Evolutionary conservation across 2,888 invertebrate genomes (phyloP), one percentile per base, ranked within the genome.

Genomic region (Ceriagrion tenellum): DNA sequence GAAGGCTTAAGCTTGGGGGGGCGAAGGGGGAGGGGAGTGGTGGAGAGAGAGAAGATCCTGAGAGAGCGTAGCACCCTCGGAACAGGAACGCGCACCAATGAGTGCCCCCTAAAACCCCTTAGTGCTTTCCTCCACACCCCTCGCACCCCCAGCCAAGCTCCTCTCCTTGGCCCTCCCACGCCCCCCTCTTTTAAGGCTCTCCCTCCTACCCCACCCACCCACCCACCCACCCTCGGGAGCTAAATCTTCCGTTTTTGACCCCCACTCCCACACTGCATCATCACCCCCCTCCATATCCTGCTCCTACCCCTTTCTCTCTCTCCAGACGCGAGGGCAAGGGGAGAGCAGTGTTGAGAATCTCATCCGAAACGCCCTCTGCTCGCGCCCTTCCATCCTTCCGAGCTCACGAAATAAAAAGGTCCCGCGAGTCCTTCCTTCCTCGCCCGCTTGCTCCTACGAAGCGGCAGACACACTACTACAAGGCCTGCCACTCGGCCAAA

Each of bases 51-150:
- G 47, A 47, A 8, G 8, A 93, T 69, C 69, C 69, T 69, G 69
- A 47, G 91, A 93, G 93, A 63, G 93, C 81, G 81, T 35, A 81
- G 81, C 93, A 93, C 93, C 93, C 93, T 93, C 93, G 69, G 63
- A 93, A 93, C 93, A 93, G 63, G 93, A 59, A 47, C 63, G 93
- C 93, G 93, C 93, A 93, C 93, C 93, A 63, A 93, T 93, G 93
- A 93, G 93, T 93, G 69, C 93, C 81, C 47, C 93, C 93, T 93
- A 93, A 93, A 93, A 93, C 93, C 93, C 93, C 93, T 93, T 93
- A 81, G 81, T 91, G 63, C 91, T 35, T 63, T 63, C 40, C 63
- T 40, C 93, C 20, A 69, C 47, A n/a, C 13, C 30, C 35, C 35
- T 69, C 69, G n/a, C 69, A 6, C 69, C 93, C 35, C 63, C 74